Base-by-base conservation (phyloP, 2,888 invertebrate species). In the Morinoia aosen region DNA sequence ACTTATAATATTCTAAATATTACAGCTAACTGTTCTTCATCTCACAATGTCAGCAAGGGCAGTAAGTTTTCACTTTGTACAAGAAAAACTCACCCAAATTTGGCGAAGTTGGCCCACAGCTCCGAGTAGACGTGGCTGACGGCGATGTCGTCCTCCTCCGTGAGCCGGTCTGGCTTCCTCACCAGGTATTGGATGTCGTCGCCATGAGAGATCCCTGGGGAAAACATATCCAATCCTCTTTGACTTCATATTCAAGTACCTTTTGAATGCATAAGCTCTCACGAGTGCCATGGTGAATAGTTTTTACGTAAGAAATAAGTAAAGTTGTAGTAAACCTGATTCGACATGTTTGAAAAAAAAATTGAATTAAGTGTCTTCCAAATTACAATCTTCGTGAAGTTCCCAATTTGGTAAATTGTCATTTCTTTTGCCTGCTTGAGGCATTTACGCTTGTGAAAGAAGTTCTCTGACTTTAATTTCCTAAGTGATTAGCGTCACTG, bases 101-200 rank as follows among this genome's bases (percentile, higher is more conserved):
- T 96, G 7, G 95, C 96, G 56, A 96, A 96, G 91, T 96, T 95
- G 57, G 95, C 88, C 96, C 96, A 96, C 91, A 95, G 95, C 33
- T 58, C 56, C 39, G 61, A 40, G 56, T 95, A 88, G 48, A 95
- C 39, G 91, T 95, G 12, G 48, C 96, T 95, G n/a, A 96, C 95
- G 33, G 93, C 58, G 91, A 95, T 91, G 95, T 96, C 96, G 39
- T 95, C 96, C 19, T 64, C 56, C 57, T 95, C 88, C 61, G 94
- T 58, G 3, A 96, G 95, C 76, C 95, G 58, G 88, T 88, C 91
- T 16, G 91, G 95, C 40, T 58, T 40, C 40, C 91, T 48, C 39
- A 95, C 3, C 1, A 94, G 57, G 95, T 96, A 96, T 56, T 96
- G 96, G 33, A 93, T 64, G 88, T 96, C 90, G 95, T 96, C 96